Base-by-base conservation (phyloP, 2,113 vertebrate species). In the Gnathonemus echidnorhynchus region DNA sequence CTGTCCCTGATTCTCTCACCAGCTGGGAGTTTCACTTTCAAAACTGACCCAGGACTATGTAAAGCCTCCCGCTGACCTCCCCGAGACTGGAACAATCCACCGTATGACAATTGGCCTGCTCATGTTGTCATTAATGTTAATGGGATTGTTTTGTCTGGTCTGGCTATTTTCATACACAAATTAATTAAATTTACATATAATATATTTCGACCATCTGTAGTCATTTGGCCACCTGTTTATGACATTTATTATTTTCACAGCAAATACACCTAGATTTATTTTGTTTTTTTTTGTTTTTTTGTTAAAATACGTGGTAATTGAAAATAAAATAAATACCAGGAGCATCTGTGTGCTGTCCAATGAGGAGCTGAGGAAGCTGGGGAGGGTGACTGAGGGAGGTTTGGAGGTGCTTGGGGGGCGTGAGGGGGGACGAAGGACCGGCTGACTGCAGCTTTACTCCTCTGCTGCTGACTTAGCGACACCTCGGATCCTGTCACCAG, bases 21-120 rank as follows among this genome's bases (percentile, higher is more conserved):
- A 52, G 89, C 90, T 88, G 58, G 9, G 58, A 89, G 52, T 58
- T 35, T 90, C 90, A 53, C 49, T 89, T 90, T 21, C 31, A 85
- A 90, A 49, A 89, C 84, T 90, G 88, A 90, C 77, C 80, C 56
- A 39, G 48, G 19, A 31, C 50, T 48, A 50, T 89, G 31, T 31
- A 91, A 90, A 74, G 89, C 45, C 80, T 83, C 56, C 83, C 13
- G 24, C 85, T 56, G 7, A 88, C 31, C 83, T 77, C 24, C 88
- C 85, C 77, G 52, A 74, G 9, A 31, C 31, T 8, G 19, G 24
- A 70, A 74, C 52, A 90, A 88, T 70, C 53, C 84, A 52, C 87
- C 15, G 56, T 84, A 88, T 86, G 39, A 42, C 66, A 58, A 87
- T 56, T 70, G 48, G 45, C n/a, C 15, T 46, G 83, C 42, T n/a